Conservation (phyloP, 2,888 invertebrate genomes). For the Macrosoma leucophasiata region DNA sequence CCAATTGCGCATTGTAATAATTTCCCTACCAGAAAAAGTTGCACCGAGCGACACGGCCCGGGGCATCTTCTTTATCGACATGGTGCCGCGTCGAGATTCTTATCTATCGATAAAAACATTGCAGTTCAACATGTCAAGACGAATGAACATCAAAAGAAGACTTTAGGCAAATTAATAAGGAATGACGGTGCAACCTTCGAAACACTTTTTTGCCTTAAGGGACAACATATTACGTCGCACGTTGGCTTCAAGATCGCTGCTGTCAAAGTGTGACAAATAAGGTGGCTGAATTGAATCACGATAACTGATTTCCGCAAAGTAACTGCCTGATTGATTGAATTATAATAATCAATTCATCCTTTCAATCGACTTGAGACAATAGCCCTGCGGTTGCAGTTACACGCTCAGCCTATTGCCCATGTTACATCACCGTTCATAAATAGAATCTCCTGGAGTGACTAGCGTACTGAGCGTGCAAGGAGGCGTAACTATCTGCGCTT, state of each 20-base stretch:
- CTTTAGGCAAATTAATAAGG: too few relatives aligned
- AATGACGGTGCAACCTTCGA: too few relatives aligned
- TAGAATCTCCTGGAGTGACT: conserved; percentile 67
- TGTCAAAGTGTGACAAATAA: too few relatives aligned
- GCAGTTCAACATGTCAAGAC: too few relatives aligned
- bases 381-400: conserved; percentile 38
- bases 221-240: too few relatives aligned
- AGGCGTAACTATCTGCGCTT: conserved; percentile 56
- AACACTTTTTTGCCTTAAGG: too few relatives aligned
- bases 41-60: conserved; percentile 31
- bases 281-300: too few relatives aligned
- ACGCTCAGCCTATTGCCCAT: conserved; percentile 45
- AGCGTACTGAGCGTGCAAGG: conserved; percentile 56
- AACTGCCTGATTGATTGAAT: conserved; percentile 17
- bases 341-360: conserved; percentile 16
- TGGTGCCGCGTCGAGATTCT: conserved; percentile 26
- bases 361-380: conserved; percentile 31
- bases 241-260: too few relatives aligned
- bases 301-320: too few relatives aligned
- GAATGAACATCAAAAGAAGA: too few relatives aligned
- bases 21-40: conserved; percentile 49
- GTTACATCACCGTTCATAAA: conserved; percentile 68
- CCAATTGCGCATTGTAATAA: conserved; percentile 43
- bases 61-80: conserved; percentile 38
- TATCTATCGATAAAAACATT: too few relatives aligned